These are phyloP conservation scores for Deilephila elpenor DNA, from an alignment of 2,888 invertebrate genomes.

Conservation along the genomic window DNA sequence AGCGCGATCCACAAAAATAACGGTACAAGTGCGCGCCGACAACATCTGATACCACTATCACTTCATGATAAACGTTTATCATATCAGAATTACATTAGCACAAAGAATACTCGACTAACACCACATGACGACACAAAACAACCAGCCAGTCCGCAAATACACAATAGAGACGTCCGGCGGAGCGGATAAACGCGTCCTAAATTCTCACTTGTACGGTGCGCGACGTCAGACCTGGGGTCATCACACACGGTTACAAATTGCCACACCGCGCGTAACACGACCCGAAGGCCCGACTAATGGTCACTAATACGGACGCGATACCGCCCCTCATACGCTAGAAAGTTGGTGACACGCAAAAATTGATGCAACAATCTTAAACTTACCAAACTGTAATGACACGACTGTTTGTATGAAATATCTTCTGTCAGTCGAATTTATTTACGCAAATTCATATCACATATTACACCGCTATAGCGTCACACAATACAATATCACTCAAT, in stretches of 20 bases:
- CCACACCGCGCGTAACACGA: neutral
- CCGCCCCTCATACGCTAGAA: slow-evolving; percentile 15
- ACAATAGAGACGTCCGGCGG: slow-evolving; percentile 57
- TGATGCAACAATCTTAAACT: slow-evolving; percentile 70
- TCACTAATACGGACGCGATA: neutral
- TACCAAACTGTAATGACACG: slow-evolving; percentile 72
- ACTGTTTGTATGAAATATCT: slow-evolving; percentile 61
- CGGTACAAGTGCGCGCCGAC: slow-evolving; percentile 40
- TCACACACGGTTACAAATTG: slow-evolving; percentile 12
- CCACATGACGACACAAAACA: slow-evolving; percentile 73
- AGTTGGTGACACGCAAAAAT: slow-evolving; percentile 41
- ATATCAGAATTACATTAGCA: slow-evolving; percentile 67
- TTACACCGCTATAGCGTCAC: slow-evolving; percentile 70
- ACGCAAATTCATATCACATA: slow-evolving; percentile 72
- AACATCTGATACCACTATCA: slow-evolving; percentile 64
- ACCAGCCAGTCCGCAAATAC: slow-evolving; percentile 62
- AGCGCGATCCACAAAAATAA: slow-evolving; percentile 31
- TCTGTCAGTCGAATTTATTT: slow-evolving; percentile 64
- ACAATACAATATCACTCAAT: slow-evolving; percentile 68
- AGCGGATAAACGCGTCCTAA: slow-evolving; percentile 42
- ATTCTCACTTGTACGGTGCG: slow-evolving; percentile 31
- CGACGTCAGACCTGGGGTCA: slow-evolving; percentile 16
- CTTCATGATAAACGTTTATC: slow-evolving; percentile 74
- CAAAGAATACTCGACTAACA: slow-evolving; percentile 69
- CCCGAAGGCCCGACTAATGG: slow-evolving; percentile 25